Conservation (phyloP, 2,113 vertebrate genomes). For the Engraulis encrasicolus region DNA sequence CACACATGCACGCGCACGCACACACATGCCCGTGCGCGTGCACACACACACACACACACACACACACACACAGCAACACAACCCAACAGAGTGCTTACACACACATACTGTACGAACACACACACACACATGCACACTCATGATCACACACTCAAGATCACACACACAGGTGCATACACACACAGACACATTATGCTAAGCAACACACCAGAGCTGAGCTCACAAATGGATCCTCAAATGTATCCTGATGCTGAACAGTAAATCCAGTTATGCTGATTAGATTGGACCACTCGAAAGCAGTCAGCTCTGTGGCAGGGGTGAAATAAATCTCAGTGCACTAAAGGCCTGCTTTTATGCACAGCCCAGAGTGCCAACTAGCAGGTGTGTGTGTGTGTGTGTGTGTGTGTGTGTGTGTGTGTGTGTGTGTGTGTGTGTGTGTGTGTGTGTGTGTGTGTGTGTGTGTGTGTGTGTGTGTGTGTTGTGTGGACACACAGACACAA, state of each 20-base stretch:
- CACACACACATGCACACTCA: neutral
- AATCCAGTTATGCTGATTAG: neutral
- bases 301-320: neutral
- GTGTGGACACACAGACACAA: too few species aligned
- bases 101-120: neutral
- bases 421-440: too few species aligned
- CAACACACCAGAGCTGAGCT: neutral
- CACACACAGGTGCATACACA: neutral
- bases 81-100: too few species aligned
- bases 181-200: slow-evolving; percentile 17
- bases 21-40: neutral
- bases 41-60: slow-evolving; percentile 20
- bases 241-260: neutral
- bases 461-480: too few species aligned
- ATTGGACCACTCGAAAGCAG: neutral
- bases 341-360: neutral
- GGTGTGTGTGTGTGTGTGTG: too few species aligned
- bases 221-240: neutral
- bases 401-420: too few species aligned
- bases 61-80: slow-evolving; percentile 6
- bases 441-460: too few species aligned
- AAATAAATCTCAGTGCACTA: neutral
- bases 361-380: neutral
- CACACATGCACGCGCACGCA: neutral
- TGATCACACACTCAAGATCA: neutral